Evolutionary conservation across 2,888 invertebrate species (phyloP).

Genomic region (Malthinus seriepunctatus): DNA sequence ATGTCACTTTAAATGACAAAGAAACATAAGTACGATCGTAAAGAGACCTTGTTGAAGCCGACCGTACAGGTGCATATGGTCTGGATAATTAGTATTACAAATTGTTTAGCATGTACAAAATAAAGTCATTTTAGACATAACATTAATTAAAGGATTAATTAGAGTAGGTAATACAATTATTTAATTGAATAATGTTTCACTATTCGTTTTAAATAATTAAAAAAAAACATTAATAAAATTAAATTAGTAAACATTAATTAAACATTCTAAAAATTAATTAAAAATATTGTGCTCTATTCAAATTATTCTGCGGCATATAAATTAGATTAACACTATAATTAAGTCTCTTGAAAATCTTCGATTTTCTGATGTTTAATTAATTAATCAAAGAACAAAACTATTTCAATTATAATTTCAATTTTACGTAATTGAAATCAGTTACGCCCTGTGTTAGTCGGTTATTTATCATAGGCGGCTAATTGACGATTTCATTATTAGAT

Average conservation of each 20-base stretch:
- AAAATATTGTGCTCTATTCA: slow-evolving; percentile 26
- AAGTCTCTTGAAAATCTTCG: slow-evolving; percentile 26
- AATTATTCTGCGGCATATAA: slow-evolving; percentile 24
- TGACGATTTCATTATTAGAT: slow-evolving; percentile 49
- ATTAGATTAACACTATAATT: slow-evolving; percentile 31
- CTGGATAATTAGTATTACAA: too few relatives aligned
- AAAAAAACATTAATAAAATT: not conserved
- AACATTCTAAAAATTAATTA: slow-evolving; percentile 26
- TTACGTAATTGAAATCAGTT: slow-evolving; percentile 46
- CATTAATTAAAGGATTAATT: too few relatives aligned
- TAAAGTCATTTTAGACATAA: too few relatives aligned
- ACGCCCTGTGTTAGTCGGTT: slow-evolving; percentile 34
- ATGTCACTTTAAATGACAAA: too few relatives aligned
- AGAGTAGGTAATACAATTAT: too few relatives aligned
- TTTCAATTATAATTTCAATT: slow-evolving; percentile 48
- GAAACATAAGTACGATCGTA: too few relatives aligned
- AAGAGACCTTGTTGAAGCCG: too few relatives aligned
- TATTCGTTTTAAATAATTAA: too few relatives aligned
- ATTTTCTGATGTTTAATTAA: slow-evolving; percentile 39
- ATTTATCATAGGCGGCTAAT: slow-evolving; percentile 44
- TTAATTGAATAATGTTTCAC: too few relatives aligned
- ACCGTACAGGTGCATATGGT: too few relatives aligned
- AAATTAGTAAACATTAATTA: not conserved
- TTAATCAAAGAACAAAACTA: slow-evolving; percentile 41
- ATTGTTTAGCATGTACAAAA: too few relatives aligned